Evolutionary conservation across 2,113 vertebrate genomes (phyloP), one percentile per base, ranked within the genome.

Genomic region (Passerina amoena): DNA sequence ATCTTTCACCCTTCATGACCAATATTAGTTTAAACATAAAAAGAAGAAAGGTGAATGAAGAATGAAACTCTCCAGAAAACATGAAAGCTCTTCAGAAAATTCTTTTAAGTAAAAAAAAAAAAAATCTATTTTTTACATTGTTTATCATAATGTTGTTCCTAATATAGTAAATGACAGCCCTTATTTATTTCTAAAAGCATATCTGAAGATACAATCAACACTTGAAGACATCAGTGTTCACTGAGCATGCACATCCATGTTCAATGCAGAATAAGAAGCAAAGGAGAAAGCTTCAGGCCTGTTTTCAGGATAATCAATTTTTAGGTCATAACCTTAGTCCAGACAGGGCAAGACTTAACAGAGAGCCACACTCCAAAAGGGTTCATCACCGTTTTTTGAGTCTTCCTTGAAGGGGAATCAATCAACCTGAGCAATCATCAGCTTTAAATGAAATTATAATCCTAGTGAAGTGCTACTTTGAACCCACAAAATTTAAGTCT

Each of bases 11-110:
- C 30, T 53, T 82, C 53, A 40, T 50, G 17, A 91, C 51, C 15
- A 96, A 81, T 48, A 64, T 24, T 54, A 40, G 12, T 65, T 95
- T 57, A 84, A 92, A 48, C 6, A 72, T 22, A 71, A 59, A 82
- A 83, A 35, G 13, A 79, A 79, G 5, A 72, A 59, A 70, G 16
- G 27, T 16, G 57, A 50, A 8, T 25, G 28, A 72, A 82, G 38
- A 92, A 92, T 15, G 3, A 15, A 47, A 82, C 16, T 48, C n/a
- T 65, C 50, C 53, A 60, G 45, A 82, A 91, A 79, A 66, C 8
- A 60, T 6, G 19, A 22, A 15, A 44, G 70, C 16, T 45, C 37
- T 65, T 44, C 56, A 64, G 27, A 76, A 90, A 79, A 77, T 44
- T 53, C 5, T 18, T 85, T 70, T 44, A 72, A 65, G 28, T n/a